phyloP scores from a whole-genome alignment of 1,140 invertebrate genomes.

The Sycophila sp. region DNA sequence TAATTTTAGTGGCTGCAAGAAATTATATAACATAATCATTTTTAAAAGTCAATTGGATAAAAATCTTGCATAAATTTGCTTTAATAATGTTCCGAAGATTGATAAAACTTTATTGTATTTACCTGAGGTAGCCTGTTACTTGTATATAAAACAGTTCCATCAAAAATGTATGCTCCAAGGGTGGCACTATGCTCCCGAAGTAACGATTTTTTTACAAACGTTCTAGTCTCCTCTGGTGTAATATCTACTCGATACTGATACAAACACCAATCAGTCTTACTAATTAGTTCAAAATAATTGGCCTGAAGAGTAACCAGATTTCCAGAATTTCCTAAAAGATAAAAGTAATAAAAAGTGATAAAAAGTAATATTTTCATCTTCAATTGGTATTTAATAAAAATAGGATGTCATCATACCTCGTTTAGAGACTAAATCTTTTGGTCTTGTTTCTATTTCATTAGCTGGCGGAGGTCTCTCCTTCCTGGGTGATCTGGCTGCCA shows the following conservation, averaged over 20 bases:
- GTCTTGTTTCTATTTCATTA: not conserved
- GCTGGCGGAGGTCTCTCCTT: not conserved
- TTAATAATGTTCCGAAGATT: not conserved
- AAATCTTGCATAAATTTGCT: not conserved
- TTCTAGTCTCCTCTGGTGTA: constrained; percentile 77
- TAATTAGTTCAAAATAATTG: constrained; percentile 81
- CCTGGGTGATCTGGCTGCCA: not conserved
- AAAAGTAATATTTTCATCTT: too few species aligned
- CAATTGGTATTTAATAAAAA: too few species aligned
- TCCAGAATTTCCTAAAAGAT: constrained; percentile 69
- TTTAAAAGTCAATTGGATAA: not conserved
- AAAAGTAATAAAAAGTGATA: too few species aligned
- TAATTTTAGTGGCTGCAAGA: constrained; percentile 53
- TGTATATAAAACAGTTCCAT: constrained; percentile 65
- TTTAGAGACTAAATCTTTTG: not conserved
- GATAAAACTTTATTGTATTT: not conserved
- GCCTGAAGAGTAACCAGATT: constrained; percentile 67
- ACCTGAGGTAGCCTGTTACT: constrained; percentile 37
- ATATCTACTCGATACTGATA: constrained; percentile 87
- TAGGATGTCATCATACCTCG: too few species aligned
- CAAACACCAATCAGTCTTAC: constrained; percentile 77
- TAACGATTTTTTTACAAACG: constrained; percentile 70
- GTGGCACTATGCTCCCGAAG: constrained; percentile 67
- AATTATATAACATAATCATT: not conserved
- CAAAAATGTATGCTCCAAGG: constrained; percentile 69